Conservation (phyloP, 2,797 vertebrate genomes). For the Myotis daubentonii region DNA sequence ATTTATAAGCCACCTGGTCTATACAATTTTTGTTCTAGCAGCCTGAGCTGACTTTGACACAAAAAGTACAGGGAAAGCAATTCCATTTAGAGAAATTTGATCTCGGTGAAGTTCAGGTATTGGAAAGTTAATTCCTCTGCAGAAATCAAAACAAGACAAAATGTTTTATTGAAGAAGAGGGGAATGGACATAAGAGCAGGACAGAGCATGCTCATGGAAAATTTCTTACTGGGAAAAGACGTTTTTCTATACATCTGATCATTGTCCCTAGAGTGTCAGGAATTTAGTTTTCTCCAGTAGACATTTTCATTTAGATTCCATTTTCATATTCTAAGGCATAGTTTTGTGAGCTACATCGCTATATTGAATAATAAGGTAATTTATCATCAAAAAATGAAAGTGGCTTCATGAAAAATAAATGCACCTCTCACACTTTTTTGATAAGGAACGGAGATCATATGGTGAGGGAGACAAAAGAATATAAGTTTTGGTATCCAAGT, state of each 20-base stretch:
- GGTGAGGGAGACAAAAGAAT: not conserved
- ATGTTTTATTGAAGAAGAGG: not conserved
- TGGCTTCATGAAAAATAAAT: not conserved
- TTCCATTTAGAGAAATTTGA: not conserved
- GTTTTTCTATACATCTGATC: not conserved
- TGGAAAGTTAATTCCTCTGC: not conserved
- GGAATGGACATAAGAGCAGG: not conserved
- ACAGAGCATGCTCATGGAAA: not conserved
- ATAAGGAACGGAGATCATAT: not conserved
- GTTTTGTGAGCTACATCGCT: not conserved
- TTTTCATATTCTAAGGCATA: not conserved
- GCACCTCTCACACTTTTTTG: not conserved
- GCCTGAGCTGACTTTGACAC: not conserved
- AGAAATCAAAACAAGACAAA: not conserved
- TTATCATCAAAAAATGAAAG: not conserved
- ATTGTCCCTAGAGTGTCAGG: not conserved
- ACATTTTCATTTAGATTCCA: not conserved
- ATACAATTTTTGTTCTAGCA: not conserved
- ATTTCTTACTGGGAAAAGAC: not conserved
- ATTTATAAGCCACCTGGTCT: not conserved
- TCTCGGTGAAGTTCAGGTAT: not conserved
- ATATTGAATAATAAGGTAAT: not conserved
- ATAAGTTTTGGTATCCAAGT: not conserved
- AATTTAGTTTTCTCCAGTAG: not conserved
- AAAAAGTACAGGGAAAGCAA: not conserved